Percentiles rank a stretch among this genome's conserved stretches.
Conservation (phyloP, 2,113 vertebrate genomes). For the Ahaetulla prasina region DNA sequence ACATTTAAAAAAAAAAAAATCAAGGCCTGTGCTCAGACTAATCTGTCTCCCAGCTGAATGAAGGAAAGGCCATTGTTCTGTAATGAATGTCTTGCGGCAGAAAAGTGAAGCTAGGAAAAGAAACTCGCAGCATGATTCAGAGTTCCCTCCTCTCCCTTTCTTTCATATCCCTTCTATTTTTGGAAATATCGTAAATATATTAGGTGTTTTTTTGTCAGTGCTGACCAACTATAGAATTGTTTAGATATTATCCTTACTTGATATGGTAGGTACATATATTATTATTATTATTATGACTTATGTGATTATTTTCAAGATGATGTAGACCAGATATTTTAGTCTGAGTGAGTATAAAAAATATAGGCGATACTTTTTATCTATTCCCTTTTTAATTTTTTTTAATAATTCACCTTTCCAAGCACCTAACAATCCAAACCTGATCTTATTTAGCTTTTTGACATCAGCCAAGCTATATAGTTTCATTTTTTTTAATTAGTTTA, state of each 20-base stretch:
- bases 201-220: neutral
- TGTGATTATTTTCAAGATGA: neutral
- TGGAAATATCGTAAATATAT: neutral
- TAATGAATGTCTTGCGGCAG: constrained; percentile 14
- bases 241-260: neutral
- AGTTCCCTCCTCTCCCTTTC: neutral
- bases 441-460: neutral
- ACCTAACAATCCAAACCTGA: neutral
- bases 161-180: neutral
- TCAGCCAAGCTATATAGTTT: neutral
- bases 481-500: neutral
- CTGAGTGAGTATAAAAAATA: neutral
- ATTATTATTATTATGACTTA: neutral
- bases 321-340: neutral
- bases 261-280: neutral
- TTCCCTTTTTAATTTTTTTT: neutral
- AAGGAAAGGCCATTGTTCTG: constrained; percentile 11
- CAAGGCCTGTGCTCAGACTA: neutral
- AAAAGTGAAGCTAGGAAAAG: neutral
- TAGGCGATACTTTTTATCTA: neutral
- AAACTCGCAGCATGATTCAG: neutral
- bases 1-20: neutral
- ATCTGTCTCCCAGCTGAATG: constrained; percentile 8
- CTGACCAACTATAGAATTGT: neutral
- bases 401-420: neutral